These are phyloP conservation scores for Myotis vivesi DNA, from an alignment of 2,797 vertebrate genomes.

Conservation along the genomic window DNA sequence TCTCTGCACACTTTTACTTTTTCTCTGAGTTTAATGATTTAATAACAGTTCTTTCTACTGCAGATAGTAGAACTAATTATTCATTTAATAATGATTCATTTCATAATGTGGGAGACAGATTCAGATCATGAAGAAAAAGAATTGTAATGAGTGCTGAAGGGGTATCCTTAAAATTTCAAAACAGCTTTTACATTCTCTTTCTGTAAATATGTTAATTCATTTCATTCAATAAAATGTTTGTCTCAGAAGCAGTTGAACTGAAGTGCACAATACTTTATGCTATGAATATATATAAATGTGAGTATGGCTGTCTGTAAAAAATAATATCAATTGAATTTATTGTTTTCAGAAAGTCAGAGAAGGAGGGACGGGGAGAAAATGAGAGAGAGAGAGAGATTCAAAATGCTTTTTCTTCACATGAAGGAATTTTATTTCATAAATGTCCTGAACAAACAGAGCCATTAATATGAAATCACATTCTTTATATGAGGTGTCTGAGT, in stretches of 20 bases:
- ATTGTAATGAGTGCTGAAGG: conserved; percentile 5
- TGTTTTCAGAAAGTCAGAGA: neutral
- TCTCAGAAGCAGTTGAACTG: conserved; percentile 46
- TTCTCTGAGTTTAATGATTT: conserved; percentile 44
- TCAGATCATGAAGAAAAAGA: conserved; percentile 55
- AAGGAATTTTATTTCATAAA: conserved; percentile 37
- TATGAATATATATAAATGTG: neutral
- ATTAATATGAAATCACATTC: neutral
- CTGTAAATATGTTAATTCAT: conserved; percentile 42
- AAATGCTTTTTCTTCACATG: neutral
- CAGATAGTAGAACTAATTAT: neutral
- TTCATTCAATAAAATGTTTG: conserved; percentile 56
- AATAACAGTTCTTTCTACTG: conserved; percentile 40
- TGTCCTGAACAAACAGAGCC: neutral
- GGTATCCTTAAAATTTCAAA: conserved; percentile 45
- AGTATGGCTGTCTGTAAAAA: neutral
- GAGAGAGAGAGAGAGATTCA: neutral
- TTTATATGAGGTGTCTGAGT: neutral
- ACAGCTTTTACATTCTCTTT: neutral
- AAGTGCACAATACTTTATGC: conserved; percentile 27
- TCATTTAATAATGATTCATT: neutral
- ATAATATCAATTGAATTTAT: neutral
- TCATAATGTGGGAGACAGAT: conserved; percentile 1
- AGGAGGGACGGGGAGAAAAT: neutral
- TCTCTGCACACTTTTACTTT: neutral